These are phyloP conservation scores for Philonicus albiceps DNA, from an alignment of 2,888 invertebrate species.

Conservation along the genomic window DNA sequence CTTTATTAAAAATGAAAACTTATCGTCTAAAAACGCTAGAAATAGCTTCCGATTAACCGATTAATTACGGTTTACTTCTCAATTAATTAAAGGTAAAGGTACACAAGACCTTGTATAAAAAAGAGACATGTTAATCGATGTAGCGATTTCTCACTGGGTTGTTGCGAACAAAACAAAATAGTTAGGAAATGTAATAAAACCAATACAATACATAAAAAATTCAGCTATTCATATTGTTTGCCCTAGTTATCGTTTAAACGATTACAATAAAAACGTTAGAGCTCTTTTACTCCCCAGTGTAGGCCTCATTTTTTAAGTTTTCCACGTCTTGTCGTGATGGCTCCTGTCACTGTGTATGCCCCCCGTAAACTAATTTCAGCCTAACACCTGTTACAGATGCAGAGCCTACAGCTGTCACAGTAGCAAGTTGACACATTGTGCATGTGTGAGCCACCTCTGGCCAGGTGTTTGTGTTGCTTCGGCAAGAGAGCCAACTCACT, in stretches of 20 bases:
- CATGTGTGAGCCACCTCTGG: not conserved
- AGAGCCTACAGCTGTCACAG: not conserved
- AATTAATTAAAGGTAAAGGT: no score
- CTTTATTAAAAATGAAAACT: no score
- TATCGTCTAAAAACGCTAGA: no score
- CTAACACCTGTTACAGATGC: constrained; percentile 43
- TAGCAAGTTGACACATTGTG: not conserved
- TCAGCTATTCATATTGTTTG: no score
- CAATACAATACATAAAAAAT: no score
- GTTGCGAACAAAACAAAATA: no score
- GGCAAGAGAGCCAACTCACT: not conserved
- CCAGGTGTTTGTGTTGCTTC: not conserved
- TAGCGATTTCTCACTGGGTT: no score
- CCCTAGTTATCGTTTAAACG: not conserved
- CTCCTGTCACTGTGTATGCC: not conserved
- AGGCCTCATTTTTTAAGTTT: not conserved
- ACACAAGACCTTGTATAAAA: no score
- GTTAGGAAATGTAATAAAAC: no score
- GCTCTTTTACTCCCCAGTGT: not conserved
- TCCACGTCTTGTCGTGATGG: not conserved
- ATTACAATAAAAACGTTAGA: not conserved
- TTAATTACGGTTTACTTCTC: no score
- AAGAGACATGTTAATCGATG: no score
- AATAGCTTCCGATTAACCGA: no score
- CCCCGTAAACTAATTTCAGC: constrained; percentile 30